Conservation (phyloP, 2,888 invertebrate genomes). For the Cheilosia pagana region DNA sequence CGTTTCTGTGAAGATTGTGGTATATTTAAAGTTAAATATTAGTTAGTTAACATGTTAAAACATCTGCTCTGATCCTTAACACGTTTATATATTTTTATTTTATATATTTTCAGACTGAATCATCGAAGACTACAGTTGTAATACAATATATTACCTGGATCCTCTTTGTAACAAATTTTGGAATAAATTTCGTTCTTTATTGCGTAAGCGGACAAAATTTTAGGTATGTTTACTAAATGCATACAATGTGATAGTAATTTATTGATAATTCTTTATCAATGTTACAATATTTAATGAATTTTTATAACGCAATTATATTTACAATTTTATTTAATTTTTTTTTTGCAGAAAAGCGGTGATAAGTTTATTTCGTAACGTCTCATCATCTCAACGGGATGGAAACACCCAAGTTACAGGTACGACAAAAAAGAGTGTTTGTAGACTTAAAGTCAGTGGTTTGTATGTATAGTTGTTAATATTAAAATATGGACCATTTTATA, state of each 20-base stretch:
- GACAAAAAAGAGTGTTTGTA: constrained; percentile 37
- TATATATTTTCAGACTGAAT: constrained; percentile 80
- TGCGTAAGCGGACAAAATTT: constrained; percentile 93
- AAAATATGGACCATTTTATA: background rate
- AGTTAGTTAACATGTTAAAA: no score
- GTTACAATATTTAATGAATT: background rate
- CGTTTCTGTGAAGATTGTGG: no score
- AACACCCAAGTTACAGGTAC: constrained; percentile 83
- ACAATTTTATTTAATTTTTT: background rate
- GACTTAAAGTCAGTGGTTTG: background rate
- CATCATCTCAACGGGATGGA: constrained; percentile 80
- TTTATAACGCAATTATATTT: no score
- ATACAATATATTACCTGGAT: constrained; percentile 88
- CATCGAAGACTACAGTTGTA: constrained; percentile 84
- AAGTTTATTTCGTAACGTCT: constrained; percentile 81
- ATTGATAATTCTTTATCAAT: no score
- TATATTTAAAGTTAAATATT: no score
- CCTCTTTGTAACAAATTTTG: constrained; percentile 92
- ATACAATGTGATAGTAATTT: no score
- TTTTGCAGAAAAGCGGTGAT: constrained; percentile 81
- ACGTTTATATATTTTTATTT: no score
- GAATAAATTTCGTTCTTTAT: constrained; percentile 92
- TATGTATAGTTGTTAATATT: background rate
- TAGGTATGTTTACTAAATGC: constrained; percentile 83
- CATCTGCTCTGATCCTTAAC: no score